Base-by-base conservation (phyloP, 1,140 invertebrate species). In the Heliconius hermathena region DNA sequence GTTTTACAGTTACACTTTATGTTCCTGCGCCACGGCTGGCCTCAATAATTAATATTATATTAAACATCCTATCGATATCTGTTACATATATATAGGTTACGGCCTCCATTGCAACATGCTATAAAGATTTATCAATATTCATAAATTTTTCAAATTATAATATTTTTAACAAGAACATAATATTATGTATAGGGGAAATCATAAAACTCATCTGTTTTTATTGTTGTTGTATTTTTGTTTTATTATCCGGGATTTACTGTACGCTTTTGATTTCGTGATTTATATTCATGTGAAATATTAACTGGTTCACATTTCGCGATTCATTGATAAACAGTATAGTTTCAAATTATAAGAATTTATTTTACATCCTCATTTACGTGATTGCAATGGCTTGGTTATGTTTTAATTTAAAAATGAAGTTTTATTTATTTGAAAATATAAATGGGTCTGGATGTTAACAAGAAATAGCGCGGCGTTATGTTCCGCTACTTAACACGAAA, bases 171-270 rank as follows among this genome's bases (percentile, higher is more conserved):
- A 26, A 66, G 60, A 16, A 66, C n/a, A 66, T 29, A 66, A 57
- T 57, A 22, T 57, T 57, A 57, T 22, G 20, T 26, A 60, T 5
- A 29, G 11, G 22, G 60, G 11, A 66, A 66, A 66, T 66, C 26
- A 29, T 29, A 66, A 66, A 66, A 66, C 22, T 66, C 60, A 66
- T 66, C 60, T 26, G 60, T 26, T 66, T 66, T 66, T 66, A 26
- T 66, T 66, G 11, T 66, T 66, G 60, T 66, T 66, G 22, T 66
- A 66, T 66, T 66, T 66, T 66, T 66, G 60, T 66, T 66, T 29
- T 66, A 66, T 29, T 66, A 66, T 29, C 57, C 22, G 57, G 22
- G 3, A 66, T 66, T 66, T 66, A 26, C 57, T 29, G 57, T n/a
- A 26, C 57, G 57, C 57, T 66, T 66, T 66, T 66, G 57, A 66